Base-by-base conservation (phyloP, 2,113 vertebrate genomes). In the Amia ocellicauda region DNA sequence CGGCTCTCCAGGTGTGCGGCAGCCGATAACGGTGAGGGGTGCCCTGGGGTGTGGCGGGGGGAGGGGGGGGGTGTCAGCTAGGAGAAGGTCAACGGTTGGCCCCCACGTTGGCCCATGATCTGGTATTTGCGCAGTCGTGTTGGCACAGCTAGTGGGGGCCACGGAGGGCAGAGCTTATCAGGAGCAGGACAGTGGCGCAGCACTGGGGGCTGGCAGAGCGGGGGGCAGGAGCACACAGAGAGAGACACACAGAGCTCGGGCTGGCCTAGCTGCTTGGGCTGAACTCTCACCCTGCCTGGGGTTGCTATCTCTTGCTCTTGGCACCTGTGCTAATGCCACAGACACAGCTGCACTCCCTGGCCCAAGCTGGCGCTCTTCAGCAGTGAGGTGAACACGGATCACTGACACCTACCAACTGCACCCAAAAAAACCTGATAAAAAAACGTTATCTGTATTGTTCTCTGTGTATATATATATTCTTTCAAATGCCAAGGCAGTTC, bases 1-100 rank as follows among this genome's bases (percentile, higher is more conserved):
- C n/a, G n/a, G n/a, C n/a, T 53, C 51, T 53, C 16, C 51, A 53
- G 51, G n/a, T 53, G 51, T 14, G 7, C 7, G 24, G 51, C 5
- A 19, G 51, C 51, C 23, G 51, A 53, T 53, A 53, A 23, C 51
- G n/a, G 43, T 14, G 43, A 14, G n/a, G n/a, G 43, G 43, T 36
- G 31, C 31, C 47, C 20, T 17, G 17, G 47, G 47, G 47, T 50
- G 9, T 3, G 9, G 47, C 7, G 2, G 47, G 47, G 9, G 47
- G 47, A 16, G 16, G 47, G 31, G 31, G 31, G 31, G 5, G 5
- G 5, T 36, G 43, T 8, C 43, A 53, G 51, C 51, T 24, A 16
- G 16, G 51, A 23, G 1, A 1, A 23, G 51, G 51, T 53, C 20
- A 22, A n/a, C 20, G 43, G 43, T n/a, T n/a, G 13, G 43, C 4